Evolutionary conservation across 2,888 invertebrate genomes (phyloP), one percentile per base, ranked within the genome.

Genomic region (Venusia cambrica): DNA sequence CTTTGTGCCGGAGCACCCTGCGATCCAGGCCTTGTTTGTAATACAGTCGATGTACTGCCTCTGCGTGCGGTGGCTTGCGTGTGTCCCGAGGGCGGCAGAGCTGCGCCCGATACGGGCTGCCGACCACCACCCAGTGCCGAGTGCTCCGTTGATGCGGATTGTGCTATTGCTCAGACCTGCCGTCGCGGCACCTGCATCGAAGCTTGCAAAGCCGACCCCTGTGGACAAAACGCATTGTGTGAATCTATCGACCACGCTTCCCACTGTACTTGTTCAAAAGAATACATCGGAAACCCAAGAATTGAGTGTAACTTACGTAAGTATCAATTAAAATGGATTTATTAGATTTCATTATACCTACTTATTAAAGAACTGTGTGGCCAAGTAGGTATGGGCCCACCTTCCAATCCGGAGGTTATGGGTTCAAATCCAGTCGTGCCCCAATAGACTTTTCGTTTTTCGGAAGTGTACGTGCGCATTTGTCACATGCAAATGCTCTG

Each of bases 141-240:
- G 54, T 96, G 96, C 62, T 88, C 90, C 27, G 77, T 85, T 0
- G 94, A 96, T 69, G 85, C 90, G 1, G 95, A 97, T 45, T 97
- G 97, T 63, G 80, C 88, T 3, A 91, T 91, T 41, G 85, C 89
- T 0, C 93, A 95, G 56, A 91, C 92, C 43, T 97, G 96, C 63
- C 88, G 93, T 14, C 89, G 91, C 27, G 94, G 94, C 51, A 89
- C 84, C 33, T 97, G 96, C 65, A 81, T 93, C 3, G 92, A 94
- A 36, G 95, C 95, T 2, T 97, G 97, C 57, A 89, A 89, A 44
- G 87, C 93, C 1, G 92, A 93, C 50, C 88, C 89, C 11, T 97
- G 96, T 58, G 97, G 96, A 37, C 87, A 93, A 26, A 96, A 96
- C 60, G 95, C 97, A 1, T 89, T 93, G 42, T 97, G 96, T 62